Evolutionary conservation across 2,113 vertebrate genomes (phyloP), one percentile per base, ranked within the genome.

Genomic region (Alaudala cheleensis): DNA sequence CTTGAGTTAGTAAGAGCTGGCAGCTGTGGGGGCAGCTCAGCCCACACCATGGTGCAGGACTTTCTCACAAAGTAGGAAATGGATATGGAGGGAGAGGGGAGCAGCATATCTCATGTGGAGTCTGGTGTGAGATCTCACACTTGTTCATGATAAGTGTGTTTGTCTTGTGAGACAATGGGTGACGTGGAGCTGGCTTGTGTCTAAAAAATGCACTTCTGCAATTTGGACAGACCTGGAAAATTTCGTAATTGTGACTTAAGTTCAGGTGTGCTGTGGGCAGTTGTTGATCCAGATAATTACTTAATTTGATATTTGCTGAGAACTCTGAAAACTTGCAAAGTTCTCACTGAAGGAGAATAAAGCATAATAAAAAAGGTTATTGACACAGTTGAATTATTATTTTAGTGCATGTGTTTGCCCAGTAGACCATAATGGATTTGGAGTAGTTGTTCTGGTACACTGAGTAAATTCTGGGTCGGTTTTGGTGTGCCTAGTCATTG

Each of bases 371-470:
- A 56, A 83, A 79, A 39, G 64, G 10, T 60, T 95, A 69, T 96
- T 97, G 92, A 96, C 90, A 86, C 40, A 93, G 92, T 21, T 73
- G 82, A 95, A 44, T 83, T 92, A 84, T 88, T 92, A 45, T 91
- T 93, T 92, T 83, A 70, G 86, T 40, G 83, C 44, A 37, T 93
- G 23, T 96, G 76, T 97, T 97, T 97, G 92, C 88, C 79, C 79
- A 96, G 70, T 56, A 86, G 74, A 58, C 84, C 92, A 79, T 96
- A 97, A 96, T 97, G 93, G 95, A 83, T 92, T 91, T 97, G 94
- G 88, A 97, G 97, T 96, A 71, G 95, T 84, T 88, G 90, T 96
- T 93, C 93, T 96, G 93, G 86, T 95, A 92, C 81, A 42, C 12
- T 95, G 95, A 86, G 54, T 93, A 95, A 97, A 94, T 94, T 93